These are phyloP conservation scores for Tenodera sinensis DNA, from an alignment of 2,888 invertebrate species.

Conservation along the genomic window DNA sequence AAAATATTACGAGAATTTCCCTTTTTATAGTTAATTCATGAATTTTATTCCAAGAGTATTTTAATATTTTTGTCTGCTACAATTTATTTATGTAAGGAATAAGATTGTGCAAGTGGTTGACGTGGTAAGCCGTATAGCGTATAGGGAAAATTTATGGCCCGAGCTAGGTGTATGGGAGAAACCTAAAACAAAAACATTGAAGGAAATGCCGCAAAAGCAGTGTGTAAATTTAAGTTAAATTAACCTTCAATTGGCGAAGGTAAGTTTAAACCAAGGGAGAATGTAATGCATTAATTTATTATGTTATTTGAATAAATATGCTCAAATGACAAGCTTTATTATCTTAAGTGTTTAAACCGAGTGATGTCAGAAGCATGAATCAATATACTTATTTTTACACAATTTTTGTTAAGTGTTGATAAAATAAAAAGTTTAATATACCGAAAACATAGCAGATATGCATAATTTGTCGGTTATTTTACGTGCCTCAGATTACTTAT, in stretches of 20 bases:
- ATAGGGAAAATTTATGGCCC: background rate
- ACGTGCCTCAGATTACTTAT: too few species aligned
- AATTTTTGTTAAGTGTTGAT: background rate
- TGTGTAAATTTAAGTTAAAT: background rate
- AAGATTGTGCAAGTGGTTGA: background rate
- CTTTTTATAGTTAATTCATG: background rate
- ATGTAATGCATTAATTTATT: background rate
- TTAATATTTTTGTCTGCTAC: background rate
- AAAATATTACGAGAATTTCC: background rate
- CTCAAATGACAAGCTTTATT: background rate
- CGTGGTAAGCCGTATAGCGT: background rate
- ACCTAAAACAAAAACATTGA: background rate
- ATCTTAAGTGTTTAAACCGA: background rate
- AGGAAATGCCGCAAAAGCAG: background rate
- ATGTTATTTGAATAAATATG: background rate
- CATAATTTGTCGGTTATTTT: too few species aligned
- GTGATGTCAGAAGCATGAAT: background rate
- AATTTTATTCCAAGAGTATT: background rate
- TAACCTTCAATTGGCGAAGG: background rate
- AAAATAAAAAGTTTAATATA: background rate
- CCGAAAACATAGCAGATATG: background rate
- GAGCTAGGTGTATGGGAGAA: background rate
- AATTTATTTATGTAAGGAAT: background rate
- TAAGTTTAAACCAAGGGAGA: background rate
- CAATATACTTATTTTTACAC: background rate